Base-by-base conservation (phyloP, 2,797 vertebrate species). In the Vipera ursinii region DNA sequence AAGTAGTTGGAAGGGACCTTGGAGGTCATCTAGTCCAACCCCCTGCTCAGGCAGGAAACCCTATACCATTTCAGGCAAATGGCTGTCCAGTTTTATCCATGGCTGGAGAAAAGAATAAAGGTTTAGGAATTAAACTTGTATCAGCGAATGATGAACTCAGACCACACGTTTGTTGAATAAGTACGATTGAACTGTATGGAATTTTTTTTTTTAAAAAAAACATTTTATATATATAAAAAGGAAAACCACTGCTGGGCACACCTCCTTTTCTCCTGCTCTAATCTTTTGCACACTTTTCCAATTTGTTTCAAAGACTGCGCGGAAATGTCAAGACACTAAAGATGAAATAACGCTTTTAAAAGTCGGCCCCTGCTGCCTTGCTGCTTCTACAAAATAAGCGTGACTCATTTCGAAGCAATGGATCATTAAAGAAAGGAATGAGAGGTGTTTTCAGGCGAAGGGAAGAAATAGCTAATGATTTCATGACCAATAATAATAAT, bases 401-500 rank as follows among this genome's bases (percentile, higher is more conserved):
- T 88, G 92, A 93, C 69, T 93, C 92, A 89, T 91, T 93, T 85
- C 51, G 51, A 88, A 91, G 92, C 4, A 53, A 91, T 85, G 51
- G 89, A 86, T 65, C 92, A 88, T 93, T 93, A 93, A 93, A 91
- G 69, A 88, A 88, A 91, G 89, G 78, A 91, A 88, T 57, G 93
- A 48, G n/a, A 93, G 89, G 92, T 94, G 91, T 92, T 73, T n/a
- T 32, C 0, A 88, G 78, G 89, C 51, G 53, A 3, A 38, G 90
- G 20, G 51, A 91, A 85, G 89, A 91, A 93, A 91, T 56, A 91
- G 65, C 86, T 87, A 85, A 15, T 61, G 92, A 53, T 90, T 88
- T 90, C 55, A 63, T 48, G 60, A 32, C 28, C 2, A 38, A 38
- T 38, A 38, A 38, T 38, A 38, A 38, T 38, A 38, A 38, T 38